Evolutionary conservation across 1,140 invertebrate species (phyloP).

Genomic region (Danaus plexippus): DNA sequence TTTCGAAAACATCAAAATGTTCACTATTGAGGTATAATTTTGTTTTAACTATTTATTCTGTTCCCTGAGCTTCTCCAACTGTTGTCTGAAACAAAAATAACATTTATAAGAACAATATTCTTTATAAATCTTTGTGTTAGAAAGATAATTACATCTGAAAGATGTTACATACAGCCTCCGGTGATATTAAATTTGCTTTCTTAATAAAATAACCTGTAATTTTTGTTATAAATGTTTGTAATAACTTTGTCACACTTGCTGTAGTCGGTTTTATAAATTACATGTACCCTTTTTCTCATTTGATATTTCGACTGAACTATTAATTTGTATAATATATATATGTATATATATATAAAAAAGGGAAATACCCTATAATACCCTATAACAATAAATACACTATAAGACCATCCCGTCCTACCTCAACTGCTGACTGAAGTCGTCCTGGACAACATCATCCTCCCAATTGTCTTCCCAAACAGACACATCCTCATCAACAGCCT

Average conservation of each 20-base stretch:
- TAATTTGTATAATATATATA: constrained; percentile 7
- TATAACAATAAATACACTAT: no score
- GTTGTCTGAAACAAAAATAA: constrained; percentile 49
- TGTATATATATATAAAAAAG: no score
- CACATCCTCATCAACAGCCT: constrained; percentile 93
- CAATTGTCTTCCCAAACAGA: constrained; percentile 99
- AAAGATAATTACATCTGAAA: background rate
- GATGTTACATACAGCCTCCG: background rate
- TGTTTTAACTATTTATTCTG: constrained; percentile 31
- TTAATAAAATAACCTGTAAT: background rate
- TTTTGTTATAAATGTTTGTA: background rate
- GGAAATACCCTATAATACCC: no score
- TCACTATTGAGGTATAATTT: no score
- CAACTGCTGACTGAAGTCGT: constrained; percentile 96
- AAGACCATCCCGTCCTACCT: constrained; percentile 59
- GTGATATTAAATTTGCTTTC: background rate
- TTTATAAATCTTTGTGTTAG: background rate
- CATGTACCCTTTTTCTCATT: no score
- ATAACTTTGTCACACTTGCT: no score
- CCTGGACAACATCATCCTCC: constrained; percentile 99
- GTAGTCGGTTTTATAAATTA: no score
- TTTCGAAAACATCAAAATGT: background rate
- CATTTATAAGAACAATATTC: constrained; percentile 3
- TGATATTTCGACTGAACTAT: no score
- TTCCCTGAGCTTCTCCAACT: constrained; percentile 65